Conservation (phyloP, 2,888 invertebrate genomes). For the Caenorhabditis macrosperma region DNA sequence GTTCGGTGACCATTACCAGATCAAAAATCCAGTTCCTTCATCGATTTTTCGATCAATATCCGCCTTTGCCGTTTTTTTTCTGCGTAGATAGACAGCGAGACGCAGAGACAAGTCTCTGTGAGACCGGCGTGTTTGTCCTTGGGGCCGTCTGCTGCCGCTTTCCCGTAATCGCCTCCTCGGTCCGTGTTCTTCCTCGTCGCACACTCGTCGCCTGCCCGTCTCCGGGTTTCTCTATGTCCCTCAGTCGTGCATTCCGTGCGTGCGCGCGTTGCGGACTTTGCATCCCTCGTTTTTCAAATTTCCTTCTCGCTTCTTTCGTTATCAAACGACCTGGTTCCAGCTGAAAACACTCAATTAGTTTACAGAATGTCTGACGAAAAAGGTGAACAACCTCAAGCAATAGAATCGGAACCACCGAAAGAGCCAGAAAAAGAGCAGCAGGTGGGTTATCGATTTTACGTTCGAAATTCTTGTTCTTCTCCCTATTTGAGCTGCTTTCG, state of each 20-base stretch:
- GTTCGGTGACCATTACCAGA: background rate
- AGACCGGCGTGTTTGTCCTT: background rate
- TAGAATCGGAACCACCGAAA: background rate
- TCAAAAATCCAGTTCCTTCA: background rate
- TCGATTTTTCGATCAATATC: background rate
- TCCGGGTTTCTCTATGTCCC: background rate
- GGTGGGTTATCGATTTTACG: conserved; percentile 7
- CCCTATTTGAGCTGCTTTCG: background rate
- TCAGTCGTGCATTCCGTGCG: conserved; percentile 41
- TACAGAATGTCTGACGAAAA: conserved; percentile 6
- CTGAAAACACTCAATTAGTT: background rate
- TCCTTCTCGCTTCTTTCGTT: background rate
- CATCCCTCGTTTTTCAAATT: conserved; percentile 19
- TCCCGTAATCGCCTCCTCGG: background rate
- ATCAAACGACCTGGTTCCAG: background rate
- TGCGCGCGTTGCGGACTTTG: conserved; percentile 57
- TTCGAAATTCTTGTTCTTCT: background rate
- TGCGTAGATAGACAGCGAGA: background rate
- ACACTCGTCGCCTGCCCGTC: background rate
- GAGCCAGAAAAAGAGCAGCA: conserved; percentile 2
- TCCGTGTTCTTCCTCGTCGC: background rate
- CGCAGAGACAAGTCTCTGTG: background rate
- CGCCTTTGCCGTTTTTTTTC: background rate
- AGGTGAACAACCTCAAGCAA: conserved; percentile 1
- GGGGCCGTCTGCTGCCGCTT: background rate